Percentiles rank a stretch among this genome's conserved stretches.
Evolutionary conservation across 2,113 vertebrate species (phyloP).

Genomic region (Halcyon malimbica): DNA sequence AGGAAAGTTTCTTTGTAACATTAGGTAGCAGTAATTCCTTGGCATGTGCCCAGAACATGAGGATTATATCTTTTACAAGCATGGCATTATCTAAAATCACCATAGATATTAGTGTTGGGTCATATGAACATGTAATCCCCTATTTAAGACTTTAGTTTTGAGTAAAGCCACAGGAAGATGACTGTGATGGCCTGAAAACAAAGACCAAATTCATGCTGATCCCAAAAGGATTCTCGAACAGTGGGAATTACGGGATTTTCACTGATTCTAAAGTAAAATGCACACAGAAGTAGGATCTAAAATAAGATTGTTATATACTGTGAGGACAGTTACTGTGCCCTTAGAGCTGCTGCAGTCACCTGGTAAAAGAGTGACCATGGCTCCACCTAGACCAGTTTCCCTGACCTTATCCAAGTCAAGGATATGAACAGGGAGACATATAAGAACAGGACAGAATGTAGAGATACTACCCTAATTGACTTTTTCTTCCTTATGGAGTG

Average conservation of each 20-base stretch:
- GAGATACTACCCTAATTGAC: background rate
- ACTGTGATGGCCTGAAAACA: background rate
- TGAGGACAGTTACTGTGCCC: background rate
- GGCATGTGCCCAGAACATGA: background rate
- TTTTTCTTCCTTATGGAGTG: background rate
- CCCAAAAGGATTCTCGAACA: background rate
- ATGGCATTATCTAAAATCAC: background rate
- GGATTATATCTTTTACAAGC: conserved; percentile 1
- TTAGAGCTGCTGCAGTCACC: background rate
- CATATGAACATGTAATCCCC: background rate
- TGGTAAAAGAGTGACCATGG: background rate
- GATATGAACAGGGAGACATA: background rate
- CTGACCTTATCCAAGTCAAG: background rate
- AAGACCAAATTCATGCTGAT: background rate
- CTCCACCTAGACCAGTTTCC: background rate
- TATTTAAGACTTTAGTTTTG: background rate
- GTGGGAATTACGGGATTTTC: background rate
- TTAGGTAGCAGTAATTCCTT: background rate
- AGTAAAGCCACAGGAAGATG: background rate
- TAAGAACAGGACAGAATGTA: background rate
- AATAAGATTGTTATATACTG: background rate
- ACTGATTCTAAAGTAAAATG: background rate
- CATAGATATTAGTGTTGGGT: background rate
- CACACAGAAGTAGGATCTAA: background rate
- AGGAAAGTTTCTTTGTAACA: background rate